A percentile compares a stretch with the other conserved stretches of the same genome.
phyloP scores from a whole-genome alignment of 2,113 vertebrate species.

The Buteo buteo region DNA sequence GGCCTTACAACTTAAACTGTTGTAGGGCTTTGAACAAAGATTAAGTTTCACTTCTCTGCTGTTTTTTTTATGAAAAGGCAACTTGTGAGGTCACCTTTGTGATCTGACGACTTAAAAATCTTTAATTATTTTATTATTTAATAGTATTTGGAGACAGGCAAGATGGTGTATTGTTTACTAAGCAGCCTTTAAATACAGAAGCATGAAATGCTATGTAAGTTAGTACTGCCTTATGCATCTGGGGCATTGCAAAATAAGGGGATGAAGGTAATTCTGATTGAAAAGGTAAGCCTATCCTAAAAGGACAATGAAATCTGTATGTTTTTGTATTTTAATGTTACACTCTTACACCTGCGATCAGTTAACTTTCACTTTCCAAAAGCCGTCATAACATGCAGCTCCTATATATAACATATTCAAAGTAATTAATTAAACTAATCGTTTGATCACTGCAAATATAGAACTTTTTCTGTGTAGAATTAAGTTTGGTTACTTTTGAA shows the following conservation, averaged over 20 bases:
- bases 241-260: background rate
- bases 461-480: background rate
- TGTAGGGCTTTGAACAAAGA: background rate
- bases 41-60: background rate
- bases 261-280: background rate
- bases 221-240: background rate
- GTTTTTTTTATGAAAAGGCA: background rate
- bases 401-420: rapidly evolving
- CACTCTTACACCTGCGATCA: background rate
- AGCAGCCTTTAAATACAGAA: background rate
- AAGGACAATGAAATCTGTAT: background rate
- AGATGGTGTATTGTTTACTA: background rate
- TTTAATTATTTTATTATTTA: background rate
- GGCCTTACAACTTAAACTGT: rapidly evolving
- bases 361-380: background rate
- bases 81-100: background rate
- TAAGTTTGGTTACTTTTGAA: background rate
- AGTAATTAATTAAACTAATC: background rate
- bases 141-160: background rate
- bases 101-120: background rate
- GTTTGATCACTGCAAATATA: background rate
- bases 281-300: background rate
- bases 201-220: rapidly evolving
- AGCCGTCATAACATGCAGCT: background rate
- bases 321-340: background rate